Evolutionary conservation across 2,888 invertebrate species (phyloP), one percentile per base, ranked within the genome.

Genomic region (Eilema griseolum): DNA sequence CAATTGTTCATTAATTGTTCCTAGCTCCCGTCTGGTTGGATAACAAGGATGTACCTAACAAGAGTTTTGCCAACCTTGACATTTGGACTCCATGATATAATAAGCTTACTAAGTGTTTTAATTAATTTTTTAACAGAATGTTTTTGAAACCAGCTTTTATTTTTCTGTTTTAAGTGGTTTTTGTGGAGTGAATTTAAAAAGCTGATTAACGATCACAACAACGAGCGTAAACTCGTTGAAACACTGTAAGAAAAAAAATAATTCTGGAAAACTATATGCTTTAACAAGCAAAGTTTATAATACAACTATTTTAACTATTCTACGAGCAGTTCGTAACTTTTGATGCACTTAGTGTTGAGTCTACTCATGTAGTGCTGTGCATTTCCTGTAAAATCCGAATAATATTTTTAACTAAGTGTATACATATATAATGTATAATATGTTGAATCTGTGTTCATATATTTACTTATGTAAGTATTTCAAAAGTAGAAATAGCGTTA

Each of bases 1-100:
- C 88, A 87, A 86, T 85, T 85, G 86, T 86, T 86, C 80, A 70
- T 80, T 78, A 83, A 83, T 81, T 83, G 80, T 85, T 83, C 73
- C 72, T 77, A 81, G 75, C 71, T 69, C 66, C 74, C 69, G 78
- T 70, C 80, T 76, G 76, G 71, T 70, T 77, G 74, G 68, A 71
- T 73, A 74, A 71, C 78, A 77, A 74, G 78, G 75, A 78, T 80
- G n/a, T 52, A 52, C n/a, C 62, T 79, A 75, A 66, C 71, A 56
- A 77, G 62, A 81, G 80, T 80, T 77, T 65, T 61, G 33, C 70
- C 61, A 75, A 64, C 77, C 82, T 83, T 83, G 80, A 82, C 82
- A 83, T 84, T 83, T 26, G 70, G 76, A 76, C 69, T 66, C 14
- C 37, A 71, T 82, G 76, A 78, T 71, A 75, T 76, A 73, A 77